Conservation (phyloP, 2,113 vertebrate species). For the Sclerurus mexicanus region DNA sequence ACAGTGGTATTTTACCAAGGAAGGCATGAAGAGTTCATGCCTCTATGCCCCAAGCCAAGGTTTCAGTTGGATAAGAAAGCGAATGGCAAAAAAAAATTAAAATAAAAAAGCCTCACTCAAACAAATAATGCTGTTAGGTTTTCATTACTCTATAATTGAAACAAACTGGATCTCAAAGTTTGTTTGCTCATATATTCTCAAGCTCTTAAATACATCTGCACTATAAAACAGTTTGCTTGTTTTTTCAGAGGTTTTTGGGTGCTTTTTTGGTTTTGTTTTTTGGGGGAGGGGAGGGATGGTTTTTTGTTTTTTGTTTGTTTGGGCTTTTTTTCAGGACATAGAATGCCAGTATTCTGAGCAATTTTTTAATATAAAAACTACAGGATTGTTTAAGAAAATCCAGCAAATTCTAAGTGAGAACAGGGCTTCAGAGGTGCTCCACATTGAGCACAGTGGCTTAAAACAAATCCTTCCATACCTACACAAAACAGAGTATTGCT, state of each 20-base stretch:
- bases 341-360: not conserved
- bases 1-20: not conserved
- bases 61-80: not conserved
- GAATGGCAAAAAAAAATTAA: not conserved
- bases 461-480: not conserved
- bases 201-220: not conserved
- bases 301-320: not conserved
- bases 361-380: not conserved
- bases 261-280: not conserved
- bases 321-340: not conserved
- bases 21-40: not conserved
- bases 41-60: rapidly evolving
- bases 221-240: not conserved
- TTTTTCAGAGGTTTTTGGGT: not conserved
- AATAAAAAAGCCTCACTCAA: not conserved
- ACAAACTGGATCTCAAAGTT: not conserved
- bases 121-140: not conserved
- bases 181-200: not conserved
- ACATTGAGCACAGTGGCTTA: not conserved
- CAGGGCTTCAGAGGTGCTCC: not conserved
- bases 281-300: no score
- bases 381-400: not conserved
- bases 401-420: not conserved
- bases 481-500: not conserved
- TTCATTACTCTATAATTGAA: not conserved